Base-by-base conservation (phyloP, 2,888 invertebrate genomes). In the Stenotaenia linearis region DNA sequence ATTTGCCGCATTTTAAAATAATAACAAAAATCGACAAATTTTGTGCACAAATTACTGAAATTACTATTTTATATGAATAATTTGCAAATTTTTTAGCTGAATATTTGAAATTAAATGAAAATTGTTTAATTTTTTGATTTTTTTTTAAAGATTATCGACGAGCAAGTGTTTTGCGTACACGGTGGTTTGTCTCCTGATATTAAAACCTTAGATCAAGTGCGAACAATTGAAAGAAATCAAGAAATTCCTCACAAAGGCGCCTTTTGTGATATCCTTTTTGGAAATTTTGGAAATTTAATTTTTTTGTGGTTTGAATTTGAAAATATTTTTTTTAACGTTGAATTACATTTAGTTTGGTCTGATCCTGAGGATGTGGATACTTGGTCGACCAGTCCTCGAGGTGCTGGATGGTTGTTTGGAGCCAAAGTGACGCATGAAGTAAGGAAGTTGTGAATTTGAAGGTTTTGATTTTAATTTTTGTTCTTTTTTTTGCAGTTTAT, bases 191-290 rank as follows among this genome's bases (percentile, higher is more conserved):
- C 98, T 82, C 99, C 99, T 74, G 95, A 96, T 85, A 95, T 99
- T 85, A 94, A 93, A 85, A 96, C 97, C 81, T 89, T 99, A 83
- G 99, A 99, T 89, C 96, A 98, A 89, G 97, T 99, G 85, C 90
- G 97, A 84, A 93, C 92, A 83, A 94, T 98, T 85, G 95, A 97
- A 85, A 91, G 98, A 84, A 96, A 97, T 87, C 95, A 96, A 87
- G 98, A 98, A 89, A 97, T 98, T 85, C 98, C 98, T 69, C 97
- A 98, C 86, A 97, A 97, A 90, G 99, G 98, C 81, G 95, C 97
- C 77, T 96, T 98, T 87, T 98, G 98, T 90, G 99, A 98, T 86
- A 85, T 85, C 85, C 85, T 86, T 85, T 83, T 35, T 10, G 9
- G 40, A 40, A 9, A 12, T 10, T 15, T 32, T 35, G 15, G 3